A percentile compares a stretch with the other conserved stretches of the same genome.
Evolutionary conservation across 2,797 vertebrate species (phyloP).

Genomic region (Triplophysa bombifrons): DNA sequence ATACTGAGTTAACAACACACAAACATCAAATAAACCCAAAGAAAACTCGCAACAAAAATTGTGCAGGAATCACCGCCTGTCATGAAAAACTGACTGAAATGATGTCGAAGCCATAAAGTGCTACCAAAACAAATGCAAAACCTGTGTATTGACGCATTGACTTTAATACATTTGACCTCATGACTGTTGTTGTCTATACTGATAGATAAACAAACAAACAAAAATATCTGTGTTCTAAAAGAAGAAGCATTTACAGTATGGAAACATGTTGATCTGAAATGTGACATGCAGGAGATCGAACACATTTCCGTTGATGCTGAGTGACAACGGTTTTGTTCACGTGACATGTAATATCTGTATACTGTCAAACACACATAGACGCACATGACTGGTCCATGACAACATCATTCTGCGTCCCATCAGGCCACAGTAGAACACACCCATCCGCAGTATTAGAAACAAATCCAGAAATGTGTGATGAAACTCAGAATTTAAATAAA

Average conservation of each 20-base stretch:
- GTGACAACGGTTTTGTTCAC: slow-evolving; percentile 44
- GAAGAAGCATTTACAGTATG: slow-evolving; percentile 5
- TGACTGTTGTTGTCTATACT: background rate
- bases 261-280: background rate
- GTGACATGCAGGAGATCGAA: slow-evolving; percentile 6
- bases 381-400: slow-evolving; percentile 61
- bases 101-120: slow-evolving; percentile 11
- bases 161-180: background rate
- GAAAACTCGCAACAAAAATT: slow-evolving; percentile 48
- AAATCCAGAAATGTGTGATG: background rate
- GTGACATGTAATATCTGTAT: slow-evolving; percentile 55
- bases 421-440: slow-evolving; percentile 17
- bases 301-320: background rate
- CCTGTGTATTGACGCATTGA: background rate
- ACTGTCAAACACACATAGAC: slow-evolving; percentile 48
- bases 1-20: slow-evolving; percentile 66
- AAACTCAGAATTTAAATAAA: background rate
- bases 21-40: slow-evolving; percentile 58
- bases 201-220: background rate
- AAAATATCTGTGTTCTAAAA: background rate
- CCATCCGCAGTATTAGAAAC: slow-evolving; percentile 11
- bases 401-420: slow-evolving; percentile 61
- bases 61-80: slow-evolving; percentile 55
- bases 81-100: background rate
- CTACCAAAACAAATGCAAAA: background rate